Evolutionary conservation across 1,140 invertebrate species (phyloP), one percentile per base, ranked within the genome.

Genomic region (Dendrolimus kikuchii): DNA sequence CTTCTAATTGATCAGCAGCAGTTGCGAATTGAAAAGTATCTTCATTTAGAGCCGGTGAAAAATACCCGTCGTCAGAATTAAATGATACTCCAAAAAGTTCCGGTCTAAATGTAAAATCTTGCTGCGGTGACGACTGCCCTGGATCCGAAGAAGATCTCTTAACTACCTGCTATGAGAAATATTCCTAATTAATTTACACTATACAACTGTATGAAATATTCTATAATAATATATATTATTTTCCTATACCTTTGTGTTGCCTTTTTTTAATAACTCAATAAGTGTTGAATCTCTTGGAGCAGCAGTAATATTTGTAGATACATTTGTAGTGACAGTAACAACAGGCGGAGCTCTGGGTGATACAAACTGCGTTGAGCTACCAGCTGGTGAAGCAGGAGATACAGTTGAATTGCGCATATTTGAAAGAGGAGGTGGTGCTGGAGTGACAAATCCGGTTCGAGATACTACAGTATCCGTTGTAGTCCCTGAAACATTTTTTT

Each of bases 1-100:
- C 90, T 66, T 93, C 90, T 38, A 94, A 74, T 49, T 92, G 91
- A 65, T 92, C 91, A 4, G 90, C 86, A 23, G 86, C 81, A 60
- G 92, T 91, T 2, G 93, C 86, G 53, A 95, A 88, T 71, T 95
- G 93, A 60, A 94, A 95, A 1, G 95, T 93, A 69, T 95, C 94
- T 52, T 94, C 93, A 68, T 93, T 92, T 37, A 94, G 80, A 59
- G 90, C 91, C 2, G 92, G 92, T 58, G 92, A 92, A 62, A 93
- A 92, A 71, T 93, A 94, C 37, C 91, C 92, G 49, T 92, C 92
- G 49, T 92, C 92, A 2, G 91, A 89, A 65, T 90, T 89, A 62
- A 90, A 90, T 4, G 88, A 89, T 46, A 92, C 91, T 51, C 90
- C 91, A 64, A 92, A 92, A 45, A 89, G 75, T 49, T 88, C 68